Percentiles rank a stretch among this genome's conserved stretches.
Evolutionary conservation across 2,797 vertebrate genomes (phyloP).

Genomic region (Falco novaeseelandiae): DNA sequence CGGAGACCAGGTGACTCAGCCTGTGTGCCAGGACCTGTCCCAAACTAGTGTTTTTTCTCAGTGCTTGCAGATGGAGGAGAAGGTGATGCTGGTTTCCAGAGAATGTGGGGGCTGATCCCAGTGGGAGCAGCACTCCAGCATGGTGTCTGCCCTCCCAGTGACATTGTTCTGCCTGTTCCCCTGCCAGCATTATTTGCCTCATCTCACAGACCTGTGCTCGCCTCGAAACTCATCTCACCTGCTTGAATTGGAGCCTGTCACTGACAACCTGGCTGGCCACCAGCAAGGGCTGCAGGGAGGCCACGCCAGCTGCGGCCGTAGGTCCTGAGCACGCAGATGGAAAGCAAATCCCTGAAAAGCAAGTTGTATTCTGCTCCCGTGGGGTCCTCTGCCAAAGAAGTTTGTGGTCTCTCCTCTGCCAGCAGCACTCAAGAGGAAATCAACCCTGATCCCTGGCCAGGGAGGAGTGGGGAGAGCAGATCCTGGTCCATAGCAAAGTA

Average conservation of each 20-base stretch:
- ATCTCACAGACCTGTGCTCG: background rate
- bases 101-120: too few species aligned
- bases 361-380: background rate
- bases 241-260: background rate
- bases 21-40: background rate
- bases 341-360: background rate
- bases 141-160: too few species aligned
- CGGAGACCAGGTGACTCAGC: background rate
- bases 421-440: background rate
- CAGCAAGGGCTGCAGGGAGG: background rate
- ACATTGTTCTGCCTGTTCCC: background rate
- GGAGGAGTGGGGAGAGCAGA: background rate
- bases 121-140: rapidly evolving
- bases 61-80: background rate
- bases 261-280: background rate
- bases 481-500: constrained; percentile 26
- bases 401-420: background rate
- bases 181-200: rapidly evolving
- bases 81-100: background rate
- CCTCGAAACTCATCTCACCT: background rate
- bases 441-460: background rate
- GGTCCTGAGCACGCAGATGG: rapidly evolving
- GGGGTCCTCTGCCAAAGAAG: constrained; percentile 43
- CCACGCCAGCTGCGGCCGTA: background rate
- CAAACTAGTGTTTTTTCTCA: background rate